These are phyloP conservation scores for Fregetta grallaria DNA, from an alignment of 2,113 vertebrate genomes.

Conservation along the genomic window DNA sequence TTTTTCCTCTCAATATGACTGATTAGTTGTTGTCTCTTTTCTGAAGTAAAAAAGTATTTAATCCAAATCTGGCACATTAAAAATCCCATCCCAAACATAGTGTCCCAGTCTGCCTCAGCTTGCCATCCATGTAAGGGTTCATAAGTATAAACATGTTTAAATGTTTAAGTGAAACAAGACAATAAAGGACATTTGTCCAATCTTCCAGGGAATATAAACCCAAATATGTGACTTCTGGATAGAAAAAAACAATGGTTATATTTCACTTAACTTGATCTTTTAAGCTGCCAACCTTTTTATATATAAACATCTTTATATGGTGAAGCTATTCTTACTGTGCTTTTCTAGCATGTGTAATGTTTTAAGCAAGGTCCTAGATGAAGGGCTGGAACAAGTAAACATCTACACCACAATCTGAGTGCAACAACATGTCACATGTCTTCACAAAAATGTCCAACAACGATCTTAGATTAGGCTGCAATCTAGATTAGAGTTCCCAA, in stretches of 20 bases:
- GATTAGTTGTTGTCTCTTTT: background rate
- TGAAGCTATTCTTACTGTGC: background rate
- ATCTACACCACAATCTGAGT: background rate
- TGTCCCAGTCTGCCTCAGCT: background rate
- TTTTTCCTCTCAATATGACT: background rate
- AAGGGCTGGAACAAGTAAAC: background rate
- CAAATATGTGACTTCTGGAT: background rate
- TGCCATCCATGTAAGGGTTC: background rate
- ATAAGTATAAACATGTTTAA: background rate
- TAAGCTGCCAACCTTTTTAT: conserved; percentile 7
- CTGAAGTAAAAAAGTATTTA: background rate
- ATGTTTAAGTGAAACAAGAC: background rate
- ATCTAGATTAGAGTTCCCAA: background rate
- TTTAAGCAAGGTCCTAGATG: background rate
- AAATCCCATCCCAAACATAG: background rate
- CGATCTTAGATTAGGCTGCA: background rate
- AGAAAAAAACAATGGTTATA: background rate
- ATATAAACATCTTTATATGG: background rate
- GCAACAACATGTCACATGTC: background rate
- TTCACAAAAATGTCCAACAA: background rate
- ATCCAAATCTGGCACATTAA: background rate
- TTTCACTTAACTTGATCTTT: conserved; percentile 25
- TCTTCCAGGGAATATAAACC: background rate
- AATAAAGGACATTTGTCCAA: background rate
- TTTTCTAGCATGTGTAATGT: background rate